phyloP scores from a whole-genome alignment of 2,113 vertebrate genomes.

The Holacanthus passer region DNA sequence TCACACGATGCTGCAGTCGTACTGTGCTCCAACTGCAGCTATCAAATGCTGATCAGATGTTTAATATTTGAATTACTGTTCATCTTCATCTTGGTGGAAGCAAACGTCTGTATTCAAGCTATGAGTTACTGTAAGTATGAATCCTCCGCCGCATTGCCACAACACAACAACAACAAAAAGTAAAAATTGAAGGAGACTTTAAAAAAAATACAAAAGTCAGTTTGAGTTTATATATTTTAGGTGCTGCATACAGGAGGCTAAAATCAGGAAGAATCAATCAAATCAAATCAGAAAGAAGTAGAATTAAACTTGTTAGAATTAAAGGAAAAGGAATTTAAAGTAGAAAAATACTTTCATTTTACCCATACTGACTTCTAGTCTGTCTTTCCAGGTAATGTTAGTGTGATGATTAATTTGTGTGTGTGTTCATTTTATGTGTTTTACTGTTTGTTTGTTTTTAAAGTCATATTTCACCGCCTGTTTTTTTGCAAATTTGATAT shows the following conservation, averaged over 20 bases:
- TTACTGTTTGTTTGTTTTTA: neutral
- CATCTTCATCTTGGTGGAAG: conserved; percentile 1
- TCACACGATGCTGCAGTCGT: neutral
- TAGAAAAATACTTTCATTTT: neutral
- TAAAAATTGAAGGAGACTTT: neutral
- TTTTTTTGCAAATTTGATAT: neutral
- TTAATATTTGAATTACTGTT: neutral
- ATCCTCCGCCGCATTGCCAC: neutral
- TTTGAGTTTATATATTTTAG: neutral
- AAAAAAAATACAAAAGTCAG: neutral
- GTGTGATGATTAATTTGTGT: neutral
- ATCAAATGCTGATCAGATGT: conserved; percentile 3
- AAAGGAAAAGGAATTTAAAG: too few species aligned
- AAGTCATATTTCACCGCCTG: neutral
- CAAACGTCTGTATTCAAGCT: neutral
- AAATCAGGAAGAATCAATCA: too few species aligned
- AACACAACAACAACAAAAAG: neutral
- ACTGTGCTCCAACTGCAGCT: neutral
- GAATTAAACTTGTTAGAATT: too few species aligned
- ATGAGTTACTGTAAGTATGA: neutral
- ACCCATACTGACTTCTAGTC: neutral
- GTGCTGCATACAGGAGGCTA: neutral
- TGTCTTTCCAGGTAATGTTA: neutral
- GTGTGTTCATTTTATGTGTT: neutral
- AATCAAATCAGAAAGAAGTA: too few species aligned